Percentiles rank a stretch among this genome's conserved stretches.
phyloP scores from a whole-genome alignment of 1,140 invertebrate species.

The Drosophila triauraria region DNA sequence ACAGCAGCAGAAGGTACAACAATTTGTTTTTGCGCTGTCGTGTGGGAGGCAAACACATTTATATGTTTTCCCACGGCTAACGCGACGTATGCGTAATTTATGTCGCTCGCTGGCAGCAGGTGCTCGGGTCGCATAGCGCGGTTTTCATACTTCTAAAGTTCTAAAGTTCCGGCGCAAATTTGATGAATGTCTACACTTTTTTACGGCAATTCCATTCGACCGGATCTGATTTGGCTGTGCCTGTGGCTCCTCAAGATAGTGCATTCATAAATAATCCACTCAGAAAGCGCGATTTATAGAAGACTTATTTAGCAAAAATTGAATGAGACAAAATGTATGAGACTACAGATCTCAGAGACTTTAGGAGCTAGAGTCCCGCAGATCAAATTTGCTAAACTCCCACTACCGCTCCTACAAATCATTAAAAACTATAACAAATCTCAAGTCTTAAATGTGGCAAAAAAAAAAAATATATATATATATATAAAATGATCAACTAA shows the following conservation, averaged over 20 bases:
- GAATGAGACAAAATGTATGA: no score
- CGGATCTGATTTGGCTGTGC: slow-evolving; percentile 8
- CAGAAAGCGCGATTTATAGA: not conserved
- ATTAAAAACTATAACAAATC: no score
- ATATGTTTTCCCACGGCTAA: slow-evolving; percentile 64
- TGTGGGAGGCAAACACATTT: slow-evolving; percentile 35
- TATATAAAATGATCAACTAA: no score
- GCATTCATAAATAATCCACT: not conserved
- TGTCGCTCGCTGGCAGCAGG: slow-evolving; percentile 51
- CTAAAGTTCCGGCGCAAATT: slow-evolving; percentile 61
- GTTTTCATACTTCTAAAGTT: slow-evolving; percentile 71
- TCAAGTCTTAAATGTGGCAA: no score
- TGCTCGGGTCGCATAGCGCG: slow-evolving; percentile 61
- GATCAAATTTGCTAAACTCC: no score
- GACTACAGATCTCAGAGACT: no score
- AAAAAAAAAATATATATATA: no score
- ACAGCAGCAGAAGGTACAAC: slow-evolving; percentile 39
- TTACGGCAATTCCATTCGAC: not conserved
- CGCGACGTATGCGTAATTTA: slow-evolving; percentile 75
- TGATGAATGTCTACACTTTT: slow-evolving; percentile 56
- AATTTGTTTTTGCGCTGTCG: slow-evolving; percentile 35
- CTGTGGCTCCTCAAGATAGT: not conserved
- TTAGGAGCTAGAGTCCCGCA: no score
- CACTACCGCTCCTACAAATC: no score
- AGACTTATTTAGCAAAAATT: not conserved